Evolutionary conservation across 2,888 invertebrate genomes (phyloP), one percentile per base, ranked within the genome.

Genomic region (Amphipyra tragopoginis): DNA sequence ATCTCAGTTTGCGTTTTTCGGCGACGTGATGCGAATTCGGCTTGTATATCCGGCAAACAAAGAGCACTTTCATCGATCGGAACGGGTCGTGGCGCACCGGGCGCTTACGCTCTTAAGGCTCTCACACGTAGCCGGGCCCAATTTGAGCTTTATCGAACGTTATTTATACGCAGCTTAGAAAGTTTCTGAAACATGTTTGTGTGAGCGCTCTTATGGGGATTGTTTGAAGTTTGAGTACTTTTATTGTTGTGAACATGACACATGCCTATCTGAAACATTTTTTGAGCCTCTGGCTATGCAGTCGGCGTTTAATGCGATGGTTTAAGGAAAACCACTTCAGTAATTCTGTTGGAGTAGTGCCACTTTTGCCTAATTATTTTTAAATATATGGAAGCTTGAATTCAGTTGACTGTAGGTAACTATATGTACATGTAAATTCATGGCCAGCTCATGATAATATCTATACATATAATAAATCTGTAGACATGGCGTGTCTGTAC

Each of bases 1-100:
- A 92, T 94, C 93, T 94, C 92, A 91, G 93, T 93, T 93, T 92
- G 93, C 91, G 92, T 94, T 93, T 94, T 93, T 91, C 90, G 91
- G 86, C 87, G 90, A 94, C 94, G 94, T 94, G 94, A 92, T 89
- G 93, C 93, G 94, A 94, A 94, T 94, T 93, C 93, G 86, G 92
- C 89, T 92, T 89, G 92, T 93, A 92, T 91, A 90, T 90, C 90
- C 90, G 90, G 83, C 90, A 87, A 87, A 93, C 93, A 92, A 93
- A 93, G 93, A 92, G 88, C 83, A 86, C 85, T 90, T 89, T 88
- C 89, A 94, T 93, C 94, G 94, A 94, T 93, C 92, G 82, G 80
- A 78, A 53, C 83, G 77, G 86, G 84, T 83, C 80, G 86, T 83
- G 86, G 77, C 72, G 72, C 75, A 68, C 80, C 78, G 77, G 88